These are phyloP conservation scores for Pelvicachromis taeniatus DNA, from an alignment of 2,113 vertebrate genomes.

Conservation along the genomic window DNA sequence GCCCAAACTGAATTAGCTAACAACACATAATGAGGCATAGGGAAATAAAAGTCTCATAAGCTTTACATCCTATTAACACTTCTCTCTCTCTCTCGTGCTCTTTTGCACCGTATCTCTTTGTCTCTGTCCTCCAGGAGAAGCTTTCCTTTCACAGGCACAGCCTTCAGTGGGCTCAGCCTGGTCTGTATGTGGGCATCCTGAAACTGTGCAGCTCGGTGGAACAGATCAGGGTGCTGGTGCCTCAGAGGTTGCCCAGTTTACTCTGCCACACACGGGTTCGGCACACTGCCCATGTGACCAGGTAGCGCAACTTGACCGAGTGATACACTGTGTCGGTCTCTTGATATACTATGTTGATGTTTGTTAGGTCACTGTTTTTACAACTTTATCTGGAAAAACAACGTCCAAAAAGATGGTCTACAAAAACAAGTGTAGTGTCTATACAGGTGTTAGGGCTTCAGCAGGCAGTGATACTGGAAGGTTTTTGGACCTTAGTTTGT, in stretches of 20 bases:
- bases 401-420: fast-evolving
- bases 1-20: not conserved
- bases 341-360: not conserved
- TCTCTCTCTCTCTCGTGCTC: not conserved
- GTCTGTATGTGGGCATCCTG: slow-evolving; percentile 76
- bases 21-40: not conserved
- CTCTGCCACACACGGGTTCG: slow-evolving; percentile 71
- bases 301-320: slow-evolving; percentile 33
- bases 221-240: slow-evolving; percentile 75
- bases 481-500: not conserved
- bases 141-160: slow-evolving; percentile 71
- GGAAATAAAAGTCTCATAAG: not conserved
- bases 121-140: slow-evolving; percentile 60
- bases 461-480: not conserved
- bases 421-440: not conserved
- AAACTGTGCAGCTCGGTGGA: slow-evolving; percentile 77
- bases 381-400: not conserved
- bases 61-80: not conserved
- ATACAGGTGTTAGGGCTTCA: not conserved
- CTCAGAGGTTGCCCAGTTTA: slow-evolving; percentile 72
- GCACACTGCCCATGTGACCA: slow-evolving; percentile 69
- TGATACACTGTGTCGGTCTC: not conserved
- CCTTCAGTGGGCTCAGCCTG: slow-evolving; percentile 57
- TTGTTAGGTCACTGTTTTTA: not conserved
- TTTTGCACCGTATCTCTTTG: not conserved